Evolutionary conservation across 2,888 invertebrate genomes (phyloP), one percentile per base, ranked within the genome.

Genomic region (Perizoma affinitatum): DNA sequence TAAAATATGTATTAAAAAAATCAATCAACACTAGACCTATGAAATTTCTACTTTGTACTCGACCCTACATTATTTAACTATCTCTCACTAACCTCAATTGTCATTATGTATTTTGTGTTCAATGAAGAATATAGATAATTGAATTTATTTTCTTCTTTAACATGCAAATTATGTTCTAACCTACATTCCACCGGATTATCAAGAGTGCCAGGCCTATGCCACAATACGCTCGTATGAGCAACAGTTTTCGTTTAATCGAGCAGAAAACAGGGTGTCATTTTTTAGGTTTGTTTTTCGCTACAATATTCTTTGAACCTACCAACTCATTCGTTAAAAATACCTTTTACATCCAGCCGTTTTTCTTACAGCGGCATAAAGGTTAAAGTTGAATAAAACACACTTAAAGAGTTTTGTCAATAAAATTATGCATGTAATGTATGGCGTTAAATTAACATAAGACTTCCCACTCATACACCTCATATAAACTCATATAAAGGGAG

Each of bases 231-330:
- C 48, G 60, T 63, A 65, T 79, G 73, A 75, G 74, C 81, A 80
- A 74, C 78, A 75, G 76, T 79, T 82, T 82, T 77, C 83, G 71
- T 78, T 76, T 76, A 75, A 75, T 72, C 71, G 76, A 83, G 83
- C 83, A 82, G 80, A 83, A 83, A 84, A 83, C 75, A 63, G 67
- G 63, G 59, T 55, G 74, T 67, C 72, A 76, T 83, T 82, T 82
- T 82, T 80, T 75, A 76, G 72, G 76, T 77, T 78, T 79, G 71
- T 78, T 80, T 82, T 80, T 82, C 72, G 73, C 71, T 72, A 73
- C 76, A 68, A 74, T 72, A 73, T 82, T 79, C 84, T 84, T 84
- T 84, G 84, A 84, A 84, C 82, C 71, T 72, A 77, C 74, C 78
- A 78, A 83, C 72, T 78, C 83, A 73, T 75, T 80, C 79, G 83